Percentiles rank a stretch among this genome's conserved stretches.
These are phyloP conservation scores for Anthopleura xanthogrammica DNA, from an alignment of 92 coral and sea anemone species.

Conservation along the genomic window DNA sequence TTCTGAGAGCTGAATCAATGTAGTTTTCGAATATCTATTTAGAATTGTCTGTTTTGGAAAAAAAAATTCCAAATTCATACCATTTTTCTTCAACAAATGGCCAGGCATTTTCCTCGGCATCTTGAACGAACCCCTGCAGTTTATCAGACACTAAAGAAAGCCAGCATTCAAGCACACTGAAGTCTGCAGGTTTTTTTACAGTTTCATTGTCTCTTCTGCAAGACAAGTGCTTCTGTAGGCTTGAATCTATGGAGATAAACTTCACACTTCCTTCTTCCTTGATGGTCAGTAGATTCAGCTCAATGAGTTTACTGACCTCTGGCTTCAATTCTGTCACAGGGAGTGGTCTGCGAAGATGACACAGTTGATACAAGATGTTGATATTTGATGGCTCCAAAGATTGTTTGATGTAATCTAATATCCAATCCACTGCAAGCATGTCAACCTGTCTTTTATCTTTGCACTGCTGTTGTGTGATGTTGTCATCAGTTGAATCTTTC, in stretches of 20 bases:
- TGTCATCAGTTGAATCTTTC: constrained; percentile 1
- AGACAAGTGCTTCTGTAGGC: constrained; percentile 18
- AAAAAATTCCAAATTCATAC: constrained; percentile 31
- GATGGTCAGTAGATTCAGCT: constrained; percentile 38
- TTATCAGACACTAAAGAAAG: constrained; percentile 56
- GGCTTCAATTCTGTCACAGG: constrained; percentile 39
- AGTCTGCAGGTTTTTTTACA: constrained; percentile 13
- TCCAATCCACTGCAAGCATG: constrained; percentile 8
- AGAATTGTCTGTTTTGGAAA: too few species aligned
- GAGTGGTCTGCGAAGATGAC: constrained; percentile 66
- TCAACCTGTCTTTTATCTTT: background rate
- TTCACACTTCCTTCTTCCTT: constrained; percentile 24
- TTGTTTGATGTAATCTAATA: constrained; percentile 23
- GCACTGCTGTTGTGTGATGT: constrained; percentile 4
- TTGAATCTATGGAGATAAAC: constrained; percentile 1
- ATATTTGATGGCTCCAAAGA: constrained; percentile 24
- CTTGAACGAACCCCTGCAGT: constrained; percentile 52
- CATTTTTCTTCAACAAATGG: constrained; percentile 98
- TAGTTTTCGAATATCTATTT: too few species aligned
- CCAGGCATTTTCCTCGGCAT: constrained; percentile 83
- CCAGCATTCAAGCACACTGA: constrained; percentile 72
- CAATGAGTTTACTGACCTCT: constrained; percentile 32
- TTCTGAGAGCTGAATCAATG: too few species aligned
- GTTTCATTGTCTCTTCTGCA: constrained; percentile 8
- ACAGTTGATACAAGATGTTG: constrained; percentile 46